Evolutionary conservation across 2,797 vertebrate genomes (phyloP), one percentile per base, ranked within the genome.

Genomic region (Neosilurus hyrtlii): DNA sequence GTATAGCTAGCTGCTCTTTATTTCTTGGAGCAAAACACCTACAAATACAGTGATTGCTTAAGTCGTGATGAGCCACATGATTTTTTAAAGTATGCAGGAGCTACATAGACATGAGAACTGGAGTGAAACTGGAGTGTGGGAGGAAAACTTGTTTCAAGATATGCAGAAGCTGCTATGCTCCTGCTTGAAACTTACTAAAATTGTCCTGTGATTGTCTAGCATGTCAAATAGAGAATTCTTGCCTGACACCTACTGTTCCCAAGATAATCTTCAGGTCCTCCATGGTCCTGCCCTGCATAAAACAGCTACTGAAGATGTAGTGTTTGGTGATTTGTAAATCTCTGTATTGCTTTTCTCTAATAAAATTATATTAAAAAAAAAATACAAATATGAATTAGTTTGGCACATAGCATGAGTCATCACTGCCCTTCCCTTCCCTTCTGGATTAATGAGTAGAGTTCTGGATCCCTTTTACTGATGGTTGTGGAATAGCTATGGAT

Each of bases 381-480:
- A 16, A 62, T 14, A 43, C 35, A 76, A 76, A 51, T 51, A 9
- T 76, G 70, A 52, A 71, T 75, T 37, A 22, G 30, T 76, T 62
- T 43, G 74, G 20, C 56, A 43, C 18, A 1, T 52, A 62, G 37
- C 59, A 9, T 65, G 59, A 74, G n/a, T 65, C 30, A 37, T 75
- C 61, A 35, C 57, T 35, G 15, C 15, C 68, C 59, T 54, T 30
- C 59, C 22, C 49, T 35, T 75, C 54, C 14, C 74, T 16, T 65
- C 24, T 16, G 20, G 20, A 49, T 77, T n/a, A 24, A 57, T 56
- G 51, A 57, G 30, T 82, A 65, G 26, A 20, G 70, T 49, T 24
- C 24, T 74, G 11, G 30, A 49, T 82, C 73, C 59, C 18, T 43
- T 51, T 82, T 57, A 76, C 22, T 15, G 62, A 59, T 26, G 22